phyloP scores from a whole-genome alignment of 2,888 invertebrate species.

The Tetragonisca angustula region DNA sequence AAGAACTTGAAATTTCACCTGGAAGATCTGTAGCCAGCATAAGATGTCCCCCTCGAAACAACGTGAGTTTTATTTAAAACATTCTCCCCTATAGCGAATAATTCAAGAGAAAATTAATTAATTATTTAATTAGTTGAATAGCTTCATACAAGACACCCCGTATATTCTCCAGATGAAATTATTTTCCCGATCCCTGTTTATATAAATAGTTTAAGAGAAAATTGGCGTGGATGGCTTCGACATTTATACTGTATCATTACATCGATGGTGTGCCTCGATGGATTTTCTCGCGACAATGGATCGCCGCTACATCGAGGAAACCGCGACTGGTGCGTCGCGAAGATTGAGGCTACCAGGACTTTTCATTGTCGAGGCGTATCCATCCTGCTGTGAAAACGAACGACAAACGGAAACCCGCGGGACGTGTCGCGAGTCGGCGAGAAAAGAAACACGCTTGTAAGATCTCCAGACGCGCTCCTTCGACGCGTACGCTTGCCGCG shows the following conservation, averaged over 20 bases:
- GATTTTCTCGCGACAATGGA: constrained; percentile 7
- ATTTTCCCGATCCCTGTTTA: constrained; percentile 3
- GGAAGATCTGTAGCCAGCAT: no score
- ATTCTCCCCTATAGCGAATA: no score
- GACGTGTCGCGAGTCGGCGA: constrained; percentile 32
- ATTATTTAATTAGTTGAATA: no score
- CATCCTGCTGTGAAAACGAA: constrained; percentile 59
- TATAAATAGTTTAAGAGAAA: no score
- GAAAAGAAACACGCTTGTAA: constrained; percentile 16
- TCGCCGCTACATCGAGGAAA: constrained; percentile 16
- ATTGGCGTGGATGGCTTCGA: constrained; percentile 26
- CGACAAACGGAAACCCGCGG: constrained; percentile 56
- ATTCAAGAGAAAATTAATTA: no score
- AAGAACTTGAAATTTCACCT: no score
- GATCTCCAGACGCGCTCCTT: constrained; percentile 28
- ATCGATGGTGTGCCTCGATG: no score
- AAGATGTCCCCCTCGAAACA: no score
- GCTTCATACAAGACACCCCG: no score
- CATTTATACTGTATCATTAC: no score
- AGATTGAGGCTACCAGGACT: constrained; percentile 56
- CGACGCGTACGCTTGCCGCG: constrained; percentile 1
- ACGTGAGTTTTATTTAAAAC: no score
- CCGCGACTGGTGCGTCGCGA: constrained; percentile 38
- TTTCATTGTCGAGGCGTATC: constrained; percentile 47
- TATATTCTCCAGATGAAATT: constrained; percentile 2